Evolutionary conservation across 2,797 vertebrate genomes (phyloP).

Genomic region (Luscinia luscinia): DNA sequence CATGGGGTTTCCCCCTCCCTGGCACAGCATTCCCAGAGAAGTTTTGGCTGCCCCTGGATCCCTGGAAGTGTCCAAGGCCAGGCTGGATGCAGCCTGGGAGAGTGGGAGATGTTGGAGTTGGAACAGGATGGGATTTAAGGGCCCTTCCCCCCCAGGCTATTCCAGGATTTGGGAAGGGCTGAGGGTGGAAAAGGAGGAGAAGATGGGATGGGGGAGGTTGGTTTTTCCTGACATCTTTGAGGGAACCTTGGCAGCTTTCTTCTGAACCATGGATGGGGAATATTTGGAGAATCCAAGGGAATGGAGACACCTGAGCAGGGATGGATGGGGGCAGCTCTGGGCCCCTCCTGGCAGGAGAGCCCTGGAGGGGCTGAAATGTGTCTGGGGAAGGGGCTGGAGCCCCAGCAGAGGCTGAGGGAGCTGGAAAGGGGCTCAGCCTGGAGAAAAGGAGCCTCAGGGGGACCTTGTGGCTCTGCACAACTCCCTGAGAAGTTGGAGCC

Average conservation of each 20-base stretch:
- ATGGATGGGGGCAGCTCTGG: fast-evolving
- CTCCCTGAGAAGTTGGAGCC: too few species aligned
- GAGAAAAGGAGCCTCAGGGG: too few species aligned
- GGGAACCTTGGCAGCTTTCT: not conserved
- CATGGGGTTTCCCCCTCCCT: not conserved
- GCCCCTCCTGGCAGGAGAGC: too few species aligned
- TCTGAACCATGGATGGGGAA: not conserved
- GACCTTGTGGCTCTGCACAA: too few species aligned
- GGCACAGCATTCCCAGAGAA: not conserved
- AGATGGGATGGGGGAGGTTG: too few species aligned
- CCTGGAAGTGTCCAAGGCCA: not conserved
- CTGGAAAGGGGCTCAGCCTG: too few species aligned
- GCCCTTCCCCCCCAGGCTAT: not conserved
- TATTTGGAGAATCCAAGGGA: not conserved
- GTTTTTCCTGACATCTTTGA: not conserved
- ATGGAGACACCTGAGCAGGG: not conserved
- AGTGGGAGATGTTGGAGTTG: not conserved
- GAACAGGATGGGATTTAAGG: fast-evolving
- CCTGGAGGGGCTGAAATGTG: not conserved
- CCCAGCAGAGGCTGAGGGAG: too few species aligned
- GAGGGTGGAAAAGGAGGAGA: not conserved
- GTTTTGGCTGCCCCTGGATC: not conserved
- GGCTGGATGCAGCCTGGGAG: fast-evolving
- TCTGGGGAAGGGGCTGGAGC: not conserved
- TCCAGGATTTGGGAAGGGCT: not conserved